These are phyloP conservation scores for Hypothenemus hampei DNA, from an alignment of 1,140 invertebrate genomes.

Conservation along the genomic window DNA sequence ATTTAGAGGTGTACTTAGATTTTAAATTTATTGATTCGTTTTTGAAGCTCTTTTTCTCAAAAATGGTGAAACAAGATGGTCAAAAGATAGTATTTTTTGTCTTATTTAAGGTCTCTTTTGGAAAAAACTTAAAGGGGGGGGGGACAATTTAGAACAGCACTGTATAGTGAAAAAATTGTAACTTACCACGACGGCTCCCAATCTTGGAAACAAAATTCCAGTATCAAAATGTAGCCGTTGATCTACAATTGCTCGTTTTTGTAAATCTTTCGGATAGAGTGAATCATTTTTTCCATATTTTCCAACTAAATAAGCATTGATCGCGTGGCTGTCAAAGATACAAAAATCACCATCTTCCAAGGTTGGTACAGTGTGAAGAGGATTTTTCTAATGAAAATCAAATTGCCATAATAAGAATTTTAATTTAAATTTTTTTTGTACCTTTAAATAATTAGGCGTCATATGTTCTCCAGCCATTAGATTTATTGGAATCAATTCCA, in stretches of 20 bases:
- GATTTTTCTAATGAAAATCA: slow-evolving; percentile 37
- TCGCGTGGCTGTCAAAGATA: slow-evolving; percentile 56
- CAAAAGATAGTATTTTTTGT: too few species aligned
- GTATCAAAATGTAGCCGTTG: slow-evolving; percentile 50
- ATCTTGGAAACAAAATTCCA: slow-evolving; percentile 47
- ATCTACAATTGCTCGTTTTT: slow-evolving; percentile 52
- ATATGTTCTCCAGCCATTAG: slow-evolving; percentile 24
- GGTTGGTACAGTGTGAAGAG: slow-evolving; percentile 63
- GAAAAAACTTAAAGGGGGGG: too few species aligned
- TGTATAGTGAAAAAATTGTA: too few species aligned
- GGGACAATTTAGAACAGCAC: too few species aligned
- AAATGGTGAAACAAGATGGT: too few species aligned
- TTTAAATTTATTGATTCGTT: too few species aligned
- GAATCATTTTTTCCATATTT: slow-evolving; percentile 54
- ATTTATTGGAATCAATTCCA: slow-evolving; percentile 62
- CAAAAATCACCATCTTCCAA: slow-evolving; percentile 60
- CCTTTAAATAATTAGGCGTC: slow-evolving; percentile 25
- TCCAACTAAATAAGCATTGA: slow-evolving; percentile 53
- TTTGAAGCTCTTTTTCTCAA: too few species aligned
- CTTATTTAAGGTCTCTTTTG: too few species aligned
- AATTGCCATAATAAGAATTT: neutral
- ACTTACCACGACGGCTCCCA: slow-evolving; percentile 40
- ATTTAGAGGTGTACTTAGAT: too few species aligned
- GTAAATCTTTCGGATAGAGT: slow-evolving; percentile 55
- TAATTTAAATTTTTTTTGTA: slow-evolving; percentile 16